Conservation (phyloP, 1,140 invertebrate species). For the Pogonus chalceus region DNA sequence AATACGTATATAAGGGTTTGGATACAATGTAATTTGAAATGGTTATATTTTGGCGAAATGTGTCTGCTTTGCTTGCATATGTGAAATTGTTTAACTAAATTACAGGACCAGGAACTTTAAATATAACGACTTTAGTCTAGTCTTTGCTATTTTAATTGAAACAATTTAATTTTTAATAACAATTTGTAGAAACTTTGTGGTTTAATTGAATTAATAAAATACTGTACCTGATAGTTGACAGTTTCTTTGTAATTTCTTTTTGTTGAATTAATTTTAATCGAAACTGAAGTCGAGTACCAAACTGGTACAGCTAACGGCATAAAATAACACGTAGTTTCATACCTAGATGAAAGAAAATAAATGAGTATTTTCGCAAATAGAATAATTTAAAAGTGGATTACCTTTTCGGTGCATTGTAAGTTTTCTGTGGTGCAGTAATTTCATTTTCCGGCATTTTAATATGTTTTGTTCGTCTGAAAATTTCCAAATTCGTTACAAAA, state of each 20-base stretch:
- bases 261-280: slow-evolving; percentile 13
- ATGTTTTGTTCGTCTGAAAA: not conserved
- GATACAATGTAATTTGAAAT: too few species aligned
- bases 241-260: slow-evolving; percentile 14
- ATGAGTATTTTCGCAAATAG: not conserved
- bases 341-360: not conserved
- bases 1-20: too few species aligned
- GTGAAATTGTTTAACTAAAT: too few species aligned
- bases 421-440: not conserved
- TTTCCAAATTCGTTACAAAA: not conserved
- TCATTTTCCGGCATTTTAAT: not conserved
- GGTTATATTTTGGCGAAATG: too few species aligned
- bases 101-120: too few species aligned
- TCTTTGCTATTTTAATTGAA: too few species aligned
- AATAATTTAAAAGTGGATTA: not conserved
- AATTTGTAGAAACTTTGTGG: not conserved
- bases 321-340: slow-evolving; percentile 10
- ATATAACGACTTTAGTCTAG: too few species aligned
- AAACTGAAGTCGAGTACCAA: slow-evolving; percentile 14
- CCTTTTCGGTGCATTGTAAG: not conserved
- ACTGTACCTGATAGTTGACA: slow-evolving; percentile 14
- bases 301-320: slow-evolving; percentile 13
- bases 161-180: not conserved
- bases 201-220: not conserved
- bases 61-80: too few species aligned